A percentile compares a stretch with the other conserved stretches of the same genome.
These are phyloP conservation scores for Pavo muticus DNA, from an alignment of 2,113 vertebrate genomes.

Conservation along the genomic window DNA sequence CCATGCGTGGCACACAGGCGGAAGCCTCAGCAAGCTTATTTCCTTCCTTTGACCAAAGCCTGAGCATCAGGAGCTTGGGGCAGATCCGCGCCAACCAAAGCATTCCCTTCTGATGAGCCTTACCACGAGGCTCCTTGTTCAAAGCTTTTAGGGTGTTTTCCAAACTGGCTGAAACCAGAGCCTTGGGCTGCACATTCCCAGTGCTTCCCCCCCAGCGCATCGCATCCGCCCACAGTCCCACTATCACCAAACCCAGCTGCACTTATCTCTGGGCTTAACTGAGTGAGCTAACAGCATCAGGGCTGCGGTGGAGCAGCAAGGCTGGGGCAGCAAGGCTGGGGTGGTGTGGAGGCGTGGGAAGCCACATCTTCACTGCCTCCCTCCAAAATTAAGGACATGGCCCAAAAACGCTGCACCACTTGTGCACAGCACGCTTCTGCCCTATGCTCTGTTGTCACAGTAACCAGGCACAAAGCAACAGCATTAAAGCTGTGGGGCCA, in stretches of 20 bases:
- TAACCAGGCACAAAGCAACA: conserved; percentile 12
- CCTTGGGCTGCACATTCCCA: no score
- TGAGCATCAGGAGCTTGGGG: background rate
- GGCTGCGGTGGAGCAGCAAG: background rate
- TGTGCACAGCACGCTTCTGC: background rate
- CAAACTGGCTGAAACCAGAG: background rate
- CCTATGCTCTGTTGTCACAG: conserved; percentile 9
- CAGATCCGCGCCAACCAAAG: background rate
- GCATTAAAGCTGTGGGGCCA: background rate
- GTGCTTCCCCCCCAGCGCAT: background rate
- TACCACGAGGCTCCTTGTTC: background rate
- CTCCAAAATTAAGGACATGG: background rate
- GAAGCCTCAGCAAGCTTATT: background rate
- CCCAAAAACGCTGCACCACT: rapidly evolving
- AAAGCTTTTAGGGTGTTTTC: background rate
- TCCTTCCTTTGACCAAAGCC: background rate
- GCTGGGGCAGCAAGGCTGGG: background rate
- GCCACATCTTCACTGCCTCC: background rate
- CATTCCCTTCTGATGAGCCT: background rate
- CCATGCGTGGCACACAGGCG: background rate
- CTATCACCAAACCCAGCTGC: background rate
- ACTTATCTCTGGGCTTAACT: background rate
- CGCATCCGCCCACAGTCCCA: background rate
- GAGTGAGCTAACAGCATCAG: background rate
- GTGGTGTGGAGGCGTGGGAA: background rate